phyloP scores from a whole-genome alignment of 2,888 invertebrate genomes.

The Laspeyria flexula region DNA sequence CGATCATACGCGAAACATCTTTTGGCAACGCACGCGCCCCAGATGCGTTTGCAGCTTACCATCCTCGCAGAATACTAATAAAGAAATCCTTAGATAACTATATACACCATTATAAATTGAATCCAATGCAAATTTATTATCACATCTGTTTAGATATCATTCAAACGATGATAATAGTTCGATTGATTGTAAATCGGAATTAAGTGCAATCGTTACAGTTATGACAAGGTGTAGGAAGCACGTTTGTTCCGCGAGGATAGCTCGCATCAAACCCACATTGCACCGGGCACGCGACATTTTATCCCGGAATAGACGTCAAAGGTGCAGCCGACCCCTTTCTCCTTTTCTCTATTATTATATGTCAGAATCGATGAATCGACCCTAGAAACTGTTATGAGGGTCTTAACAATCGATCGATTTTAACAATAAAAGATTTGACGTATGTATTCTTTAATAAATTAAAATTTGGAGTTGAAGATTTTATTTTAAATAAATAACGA shows the following conservation, averaged over 20 bases:
- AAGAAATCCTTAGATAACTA: conserved; percentile 23
- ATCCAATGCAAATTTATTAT: conserved; percentile 43
- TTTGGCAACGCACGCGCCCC: conserved; percentile 69
- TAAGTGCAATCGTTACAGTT: conserved; percentile 23
- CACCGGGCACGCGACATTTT: conserved; percentile 72
- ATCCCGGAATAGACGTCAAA: conserved; percentile 58
- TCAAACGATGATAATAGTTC: not conserved
- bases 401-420: conserved; percentile 58
- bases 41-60: conserved; percentile 67
- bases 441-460: conserved; percentile 41
- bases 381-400: conserved; percentile 59
- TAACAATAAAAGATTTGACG: conserved; percentile 53
- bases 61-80: conserved; percentile 39
- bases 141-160: conserved; percentile 41
- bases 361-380: conserved; percentile 59
- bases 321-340: conserved; percentile 78
- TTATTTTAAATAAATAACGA: not conserved
- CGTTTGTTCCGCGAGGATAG: conserved; percentile 31
- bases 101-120: conserved; percentile 40
- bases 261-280: conserved; percentile 36
- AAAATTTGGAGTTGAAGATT: conserved; percentile 29
- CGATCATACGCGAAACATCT: conserved; percentile 72
- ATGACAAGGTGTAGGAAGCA: conserved; percentile 50
- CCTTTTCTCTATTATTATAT: conserved; percentile 61
- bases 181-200: not conserved